Base-by-base conservation (phyloP, 1,140 invertebrate species). In the Bombus balteatus region DNA sequence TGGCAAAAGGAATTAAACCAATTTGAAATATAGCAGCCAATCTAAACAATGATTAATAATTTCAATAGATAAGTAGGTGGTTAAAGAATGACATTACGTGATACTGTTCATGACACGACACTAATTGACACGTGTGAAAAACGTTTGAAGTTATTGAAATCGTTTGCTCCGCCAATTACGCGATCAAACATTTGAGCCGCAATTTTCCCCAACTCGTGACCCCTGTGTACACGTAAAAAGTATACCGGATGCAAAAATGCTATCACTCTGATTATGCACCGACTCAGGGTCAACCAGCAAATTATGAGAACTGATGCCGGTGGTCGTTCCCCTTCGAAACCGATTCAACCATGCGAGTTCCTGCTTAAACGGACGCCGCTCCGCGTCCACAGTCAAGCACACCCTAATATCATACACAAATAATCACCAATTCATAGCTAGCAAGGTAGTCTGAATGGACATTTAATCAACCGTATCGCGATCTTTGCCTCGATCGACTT, bases 261-360 rank as follows among this genome's bases (percentile, higher is more conserved):
- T 80, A 80, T 53, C 75, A 83, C 41, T 43, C n/a, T 9, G 25
- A 73, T 25, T 32, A 9, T 78, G 75, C 70, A 77, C 85, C 81
- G 85, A 80, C 78, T 87, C 89, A 90, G 89, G 88, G 81, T 89
- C 88, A 83, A 76, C 73, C 78, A 62, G 57, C 85, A 85, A 85
- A 90, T 90, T 87, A 90, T 90, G 88, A 89, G 88, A 90, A 89
- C 82, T 80, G 71, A 39, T 22, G 71, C 76, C 37, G 53, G 47
- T 57, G 70, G 37, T 34, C 62, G 85, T 89, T 81, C 74, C 79
- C 88, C 75, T 68, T 81, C 87, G 83, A 86, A 88, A 86, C 71
- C 79, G 70, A 34, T 82, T 77, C 66, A 39, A 57, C 57, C 83
- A 70, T 74, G 83, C 13, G 80, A 87, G 80, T 85, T 88, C 87